Evolutionary conservation across 1,140 invertebrate genomes (phyloP).

Genomic region (Leptonema lineaticorne): DNA sequence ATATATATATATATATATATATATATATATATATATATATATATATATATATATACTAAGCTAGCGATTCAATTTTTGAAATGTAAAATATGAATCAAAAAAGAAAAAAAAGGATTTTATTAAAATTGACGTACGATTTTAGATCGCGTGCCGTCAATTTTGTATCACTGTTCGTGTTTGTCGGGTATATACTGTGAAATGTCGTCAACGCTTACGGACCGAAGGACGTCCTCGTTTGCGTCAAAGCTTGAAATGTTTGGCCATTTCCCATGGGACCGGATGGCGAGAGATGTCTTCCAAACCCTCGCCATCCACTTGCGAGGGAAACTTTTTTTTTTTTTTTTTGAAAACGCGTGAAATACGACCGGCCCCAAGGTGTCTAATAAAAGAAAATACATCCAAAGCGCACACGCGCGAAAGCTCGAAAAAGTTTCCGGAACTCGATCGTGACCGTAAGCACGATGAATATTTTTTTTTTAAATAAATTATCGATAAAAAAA

Average conservation of each 20-base stretch:
- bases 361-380: constrained; percentile 14
- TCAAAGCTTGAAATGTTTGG: constrained; percentile 19
- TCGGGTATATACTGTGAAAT: background rate
- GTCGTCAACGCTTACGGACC: background rate
- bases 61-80: too few species aligned
- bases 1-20: too few species aligned
- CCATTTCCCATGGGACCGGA: constrained; percentile 13
- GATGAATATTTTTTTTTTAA: too few species aligned
- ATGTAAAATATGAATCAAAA: too few species aligned
- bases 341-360: constrained; percentile 29
- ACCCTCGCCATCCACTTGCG: background rate
- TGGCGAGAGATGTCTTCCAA: constrained; percentile 16
- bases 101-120: too few species aligned
- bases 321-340: constrained; percentile 24
- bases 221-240: constrained; percentile 17
- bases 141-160: background rate
- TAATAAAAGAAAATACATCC: constrained; percentile 20
- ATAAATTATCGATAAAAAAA: too few species aligned
- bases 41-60: too few species aligned
- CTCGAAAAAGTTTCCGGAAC: background rate
- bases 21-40: too few species aligned
- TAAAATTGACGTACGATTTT: too few species aligned
- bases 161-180: too few species aligned
- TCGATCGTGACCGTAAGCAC: background rate
- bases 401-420: background rate